phyloP scores from a whole-genome alignment of 2,113 vertebrate genomes.

The Mustela nigripes region DNA sequence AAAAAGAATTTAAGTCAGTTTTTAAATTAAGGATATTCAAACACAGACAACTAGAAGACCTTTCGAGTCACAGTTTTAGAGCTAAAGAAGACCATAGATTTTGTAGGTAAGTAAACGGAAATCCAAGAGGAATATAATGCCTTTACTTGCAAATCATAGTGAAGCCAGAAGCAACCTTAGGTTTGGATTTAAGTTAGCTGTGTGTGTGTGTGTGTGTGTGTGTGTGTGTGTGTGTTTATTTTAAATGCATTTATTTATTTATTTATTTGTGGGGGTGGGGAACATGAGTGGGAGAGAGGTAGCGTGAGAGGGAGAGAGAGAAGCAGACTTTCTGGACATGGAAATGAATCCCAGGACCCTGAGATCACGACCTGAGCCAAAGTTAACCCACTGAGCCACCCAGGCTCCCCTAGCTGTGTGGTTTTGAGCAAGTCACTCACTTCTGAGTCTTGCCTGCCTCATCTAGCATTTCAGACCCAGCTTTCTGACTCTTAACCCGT shows the following conservation, averaged over 20 bases:
- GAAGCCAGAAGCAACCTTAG: neutral
- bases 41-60: neutral
- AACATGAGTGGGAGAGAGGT: neutral
- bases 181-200: neutral
- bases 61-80: slow-evolving; percentile 41
- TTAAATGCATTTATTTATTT: too few species aligned
- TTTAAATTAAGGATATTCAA: slow-evolving; percentile 35
- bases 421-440: neutral
- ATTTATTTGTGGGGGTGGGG: too few species aligned
- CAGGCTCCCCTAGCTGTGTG: neutral
- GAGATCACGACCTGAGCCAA: neutral
- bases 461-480: neutral
- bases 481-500: neutral
- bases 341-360: neutral
- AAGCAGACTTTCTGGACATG: neutral
- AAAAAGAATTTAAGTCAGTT: neutral
- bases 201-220: too few species aligned
- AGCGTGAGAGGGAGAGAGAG: neutral
- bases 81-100: neutral
- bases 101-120: neutral
- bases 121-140: neutral
- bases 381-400: too few species aligned
- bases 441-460: neutral
- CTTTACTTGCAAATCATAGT: neutral
- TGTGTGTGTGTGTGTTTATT: too few species aligned